These are phyloP conservation scores for Megaleporinus macrocephalus DNA, from an alignment of 2,113 vertebrate species.

Conservation along the genomic window DNA sequence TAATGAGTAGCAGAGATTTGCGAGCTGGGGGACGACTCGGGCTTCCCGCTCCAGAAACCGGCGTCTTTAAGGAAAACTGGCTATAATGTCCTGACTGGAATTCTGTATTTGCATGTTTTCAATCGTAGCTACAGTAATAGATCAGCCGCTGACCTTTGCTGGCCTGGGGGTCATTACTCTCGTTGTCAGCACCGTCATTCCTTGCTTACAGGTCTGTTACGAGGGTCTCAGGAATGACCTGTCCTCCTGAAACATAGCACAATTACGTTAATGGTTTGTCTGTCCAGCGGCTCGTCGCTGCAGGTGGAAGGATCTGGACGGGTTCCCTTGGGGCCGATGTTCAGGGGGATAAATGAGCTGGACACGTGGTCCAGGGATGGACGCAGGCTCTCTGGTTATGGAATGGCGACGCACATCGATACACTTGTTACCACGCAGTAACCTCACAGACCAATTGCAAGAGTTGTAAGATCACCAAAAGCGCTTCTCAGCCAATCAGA, in stretches of 20 bases:
- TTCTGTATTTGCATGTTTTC: too few species aligned
- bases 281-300: conserved; percentile 35
- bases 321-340: conserved; percentile 45
- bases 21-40: conserved; percentile 47
- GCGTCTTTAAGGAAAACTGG: not conserved
- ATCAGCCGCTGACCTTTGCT: conserved; percentile 41
- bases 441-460: too few species aligned
- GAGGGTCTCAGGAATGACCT: conserved; percentile 53
- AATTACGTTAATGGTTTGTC: conserved; percentile 60
- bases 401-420: not conserved
- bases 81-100: too few species aligned
- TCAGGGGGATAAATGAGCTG: not conserved
- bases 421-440: conserved; percentile 11
- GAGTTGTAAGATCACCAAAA: too few species aligned
- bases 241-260: conserved; percentile 54
- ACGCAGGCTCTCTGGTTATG: too few species aligned
- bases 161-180: conserved; percentile 2
- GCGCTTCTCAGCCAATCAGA: too few species aligned
- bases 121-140: conserved; percentile 60
- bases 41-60: conserved; percentile 42
- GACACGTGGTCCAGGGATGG: too few species aligned
- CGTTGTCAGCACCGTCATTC: not conserved
- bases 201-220: not conserved
- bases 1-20: conserved; percentile 62
- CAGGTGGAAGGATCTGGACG: conserved; percentile 41